These are phyloP conservation scores for Clamator glandarius DNA, from an alignment of 2,797 vertebrate genomes.

Conservation along the genomic window DNA sequence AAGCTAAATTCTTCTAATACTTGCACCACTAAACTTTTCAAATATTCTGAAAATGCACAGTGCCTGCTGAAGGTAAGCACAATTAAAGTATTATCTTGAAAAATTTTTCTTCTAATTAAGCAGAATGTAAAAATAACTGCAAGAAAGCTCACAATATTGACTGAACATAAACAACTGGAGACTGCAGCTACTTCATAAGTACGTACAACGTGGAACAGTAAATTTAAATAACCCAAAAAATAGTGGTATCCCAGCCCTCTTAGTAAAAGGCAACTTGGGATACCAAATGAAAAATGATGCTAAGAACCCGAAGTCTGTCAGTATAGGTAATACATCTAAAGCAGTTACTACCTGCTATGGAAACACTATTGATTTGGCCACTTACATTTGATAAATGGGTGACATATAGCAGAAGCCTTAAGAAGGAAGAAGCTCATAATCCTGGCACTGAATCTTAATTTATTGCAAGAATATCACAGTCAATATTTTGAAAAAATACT, in stretches of 20 bases:
- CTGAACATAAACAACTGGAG: background rate
- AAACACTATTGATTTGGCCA: constrained; percentile 63
- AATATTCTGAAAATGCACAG: constrained; percentile 14
- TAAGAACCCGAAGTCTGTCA: constrained; percentile 33
- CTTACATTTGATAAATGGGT: constrained; percentile 67
- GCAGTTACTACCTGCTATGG: constrained; percentile 59
- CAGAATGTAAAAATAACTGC: background rate
- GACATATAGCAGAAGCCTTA: constrained; percentile 42
- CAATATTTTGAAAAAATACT: background rate
- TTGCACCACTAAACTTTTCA: constrained; percentile 13
- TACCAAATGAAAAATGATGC: constrained; percentile 36
- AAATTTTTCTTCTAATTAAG: background rate
- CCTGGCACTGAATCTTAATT: constrained; percentile 40
- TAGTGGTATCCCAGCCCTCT: background rate
- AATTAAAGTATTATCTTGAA: background rate
- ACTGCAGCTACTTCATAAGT: fast-evolving
- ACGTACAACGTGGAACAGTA: background rate
- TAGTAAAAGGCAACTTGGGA: background rate
- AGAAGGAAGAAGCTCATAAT: constrained; percentile 53
- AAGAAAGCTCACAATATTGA: background rate
- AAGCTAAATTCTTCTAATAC: constrained; percentile 13
- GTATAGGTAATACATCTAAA: constrained; percentile 46
- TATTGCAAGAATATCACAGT: constrained; percentile 23
- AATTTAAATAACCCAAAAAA: constrained; percentile 9
- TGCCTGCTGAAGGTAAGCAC: constrained; percentile 5